Base-by-base conservation (phyloP, 2,888 invertebrate genomes). In the Lapara coniferarum region DNA sequence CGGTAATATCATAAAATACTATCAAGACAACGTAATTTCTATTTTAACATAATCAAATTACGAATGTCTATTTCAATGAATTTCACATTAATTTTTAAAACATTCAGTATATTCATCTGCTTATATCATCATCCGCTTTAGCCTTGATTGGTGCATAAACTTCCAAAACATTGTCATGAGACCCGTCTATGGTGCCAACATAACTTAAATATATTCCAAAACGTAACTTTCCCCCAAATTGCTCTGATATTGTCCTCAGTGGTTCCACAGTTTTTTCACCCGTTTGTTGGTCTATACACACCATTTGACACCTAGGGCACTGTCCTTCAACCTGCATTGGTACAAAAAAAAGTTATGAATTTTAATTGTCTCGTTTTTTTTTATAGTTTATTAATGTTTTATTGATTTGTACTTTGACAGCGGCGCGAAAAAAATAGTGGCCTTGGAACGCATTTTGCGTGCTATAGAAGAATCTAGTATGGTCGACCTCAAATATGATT, bases 291-390 rank as follows among this genome's bases (percentile, higher is more conserved):
- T 99, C 97, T 72, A 99, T 97, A 85, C 99, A 98, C 71, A 99
- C 97, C 97, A 99, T 99, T 89, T 98, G 98, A 85, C 99, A 99
- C 69, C 99, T 95, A 0, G 96, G 96, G 83, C 99, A 99, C 57
- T 95, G 95, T 0, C 97, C 97, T 76, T 96, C 96, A 68, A 96
- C 95, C 96, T 97, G 90, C 69, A 82, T 86, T 68, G 0, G 53
- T 12, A 63, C 19, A 63, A 69, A 69, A 69, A 44, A 67, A 66
- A 25, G 25, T 25, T 25, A 68, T 51, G 25, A 66, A 49, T 51
- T 25, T 8, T 13, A 25, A 25, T n/a, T 46, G 12, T 8, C 12
- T 46, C 46, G 46, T 67, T 71, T 66, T 67, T 71, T 66, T 69
- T 66, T 71, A 56, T n/a, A 66, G 25, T 66, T 46, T 44, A 55